Percentiles rank a stretch among this genome's conserved stretches.
Conservation (phyloP, 2,113 vertebrate genomes). For the Hemicordylus capensis region DNA sequence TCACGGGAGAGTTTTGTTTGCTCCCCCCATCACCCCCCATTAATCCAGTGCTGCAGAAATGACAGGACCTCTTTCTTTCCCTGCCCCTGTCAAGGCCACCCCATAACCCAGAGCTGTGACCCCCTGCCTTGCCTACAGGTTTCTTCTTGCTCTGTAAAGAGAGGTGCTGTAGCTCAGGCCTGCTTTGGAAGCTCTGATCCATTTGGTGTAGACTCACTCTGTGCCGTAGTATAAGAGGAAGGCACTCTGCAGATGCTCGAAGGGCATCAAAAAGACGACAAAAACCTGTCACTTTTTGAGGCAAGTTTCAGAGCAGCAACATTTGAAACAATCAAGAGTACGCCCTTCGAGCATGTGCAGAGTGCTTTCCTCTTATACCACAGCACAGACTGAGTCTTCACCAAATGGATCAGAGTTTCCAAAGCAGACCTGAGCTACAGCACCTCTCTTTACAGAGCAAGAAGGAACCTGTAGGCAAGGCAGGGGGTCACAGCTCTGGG, state of each 20-base stretch:
- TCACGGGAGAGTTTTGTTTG: neutral
- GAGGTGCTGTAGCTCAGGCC: neutral
- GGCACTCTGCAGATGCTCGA: neutral
- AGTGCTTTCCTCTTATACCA: neutral
- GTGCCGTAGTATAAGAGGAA: neutral
- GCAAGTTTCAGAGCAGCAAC: neutral
- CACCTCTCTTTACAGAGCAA: neutral
- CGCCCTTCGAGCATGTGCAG: neutral
- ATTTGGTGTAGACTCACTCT: too few relatives aligned
- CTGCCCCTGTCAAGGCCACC: neutral
- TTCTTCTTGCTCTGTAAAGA: too few relatives aligned
- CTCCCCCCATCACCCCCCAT: neutral
- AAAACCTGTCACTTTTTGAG: too few relatives aligned
- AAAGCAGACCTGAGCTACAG: neutral
- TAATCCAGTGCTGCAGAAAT: neutral
- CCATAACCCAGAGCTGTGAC: neutral
- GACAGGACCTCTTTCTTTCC: neutral
- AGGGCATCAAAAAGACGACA: too few relatives aligned
- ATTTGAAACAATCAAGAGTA: neutral
- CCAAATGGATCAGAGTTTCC: neutral
- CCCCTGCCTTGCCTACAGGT: neutral
- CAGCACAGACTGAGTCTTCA: too few relatives aligned
- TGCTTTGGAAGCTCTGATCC: neutral
- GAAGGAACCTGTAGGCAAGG: neutral
- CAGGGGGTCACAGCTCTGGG: neutral